These are phyloP conservation scores for Sabellastarte sp. DNA, from an alignment of 2,888 invertebrate genomes.

Conservation along the genomic window DNA sequence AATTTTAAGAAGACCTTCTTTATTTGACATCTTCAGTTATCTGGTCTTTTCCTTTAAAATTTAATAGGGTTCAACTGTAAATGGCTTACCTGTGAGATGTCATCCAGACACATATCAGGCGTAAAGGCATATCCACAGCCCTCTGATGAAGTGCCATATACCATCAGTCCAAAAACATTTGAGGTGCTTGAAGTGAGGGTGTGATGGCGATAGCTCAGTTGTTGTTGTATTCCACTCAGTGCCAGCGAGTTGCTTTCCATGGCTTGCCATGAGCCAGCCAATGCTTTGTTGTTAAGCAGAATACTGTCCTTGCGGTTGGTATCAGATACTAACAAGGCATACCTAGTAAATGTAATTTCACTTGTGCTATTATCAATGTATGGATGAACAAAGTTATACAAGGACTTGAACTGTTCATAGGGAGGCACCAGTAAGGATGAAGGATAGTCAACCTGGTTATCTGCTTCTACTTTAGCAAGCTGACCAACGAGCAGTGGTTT, in stretches of 20 bases:
- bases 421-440: neutral
- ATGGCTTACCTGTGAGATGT: too few species aligned
- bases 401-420: neutral
- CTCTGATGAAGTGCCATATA: neutral
- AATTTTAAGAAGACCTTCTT: too few species aligned
- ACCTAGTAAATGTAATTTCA: neutral
- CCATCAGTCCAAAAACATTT: neutral
- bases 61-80: too few species aligned
- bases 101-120: neutral
- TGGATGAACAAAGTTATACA: neutral
- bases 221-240: too few species aligned
- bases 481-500: neutral
- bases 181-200: neutral
- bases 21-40: too few species aligned
- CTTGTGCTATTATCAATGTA: neutral
- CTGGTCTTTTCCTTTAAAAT: too few species aligned
- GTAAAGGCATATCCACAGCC: neutral
- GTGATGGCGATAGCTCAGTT: neutral
- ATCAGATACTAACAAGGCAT: neutral
- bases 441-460: neutral
- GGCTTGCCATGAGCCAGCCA: neutral
- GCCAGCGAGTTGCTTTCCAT: neutral
- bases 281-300: neutral
- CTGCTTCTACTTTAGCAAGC: neutral
- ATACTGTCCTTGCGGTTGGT: neutral